phyloP scores from a whole-genome alignment of 2,113 vertebrate genomes.

The Calidris pugnax region DNA sequence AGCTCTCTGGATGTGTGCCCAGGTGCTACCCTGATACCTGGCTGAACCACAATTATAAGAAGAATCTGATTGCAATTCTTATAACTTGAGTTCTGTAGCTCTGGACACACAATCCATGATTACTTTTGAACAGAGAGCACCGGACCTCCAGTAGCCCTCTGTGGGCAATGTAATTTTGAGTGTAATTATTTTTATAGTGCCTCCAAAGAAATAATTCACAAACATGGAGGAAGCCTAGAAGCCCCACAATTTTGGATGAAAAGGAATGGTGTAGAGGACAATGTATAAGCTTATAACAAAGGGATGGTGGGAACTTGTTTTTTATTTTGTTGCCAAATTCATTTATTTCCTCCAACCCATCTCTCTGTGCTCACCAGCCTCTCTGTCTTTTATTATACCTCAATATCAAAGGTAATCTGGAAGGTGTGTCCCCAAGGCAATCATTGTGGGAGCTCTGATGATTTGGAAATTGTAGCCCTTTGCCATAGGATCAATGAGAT shows the following conservation, averaged over 20 bases:
- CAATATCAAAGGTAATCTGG: not conserved
- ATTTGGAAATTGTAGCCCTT: not conserved
- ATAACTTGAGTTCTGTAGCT: not conserved
- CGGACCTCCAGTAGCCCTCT: not conserved
- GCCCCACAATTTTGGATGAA: not conserved
- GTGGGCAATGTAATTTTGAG: not conserved
- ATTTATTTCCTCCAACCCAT: not conserved
- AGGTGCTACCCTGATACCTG: not conserved
- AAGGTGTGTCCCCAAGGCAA: not conserved
- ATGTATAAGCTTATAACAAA: not conserved
- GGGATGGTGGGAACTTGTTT: not conserved
- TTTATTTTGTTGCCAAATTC: constrained; percentile 9
- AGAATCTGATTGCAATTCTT: not conserved
- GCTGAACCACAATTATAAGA: not conserved
- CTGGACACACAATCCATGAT: not conserved
- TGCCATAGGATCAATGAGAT: not conserved
- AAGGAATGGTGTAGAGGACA: not conserved
- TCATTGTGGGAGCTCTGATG: not conserved
- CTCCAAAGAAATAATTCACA: not conserved
- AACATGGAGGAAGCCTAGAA: not conserved
- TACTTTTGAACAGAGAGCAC: not conserved
- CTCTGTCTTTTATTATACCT: not conserved
- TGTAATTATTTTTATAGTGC: not conserved
- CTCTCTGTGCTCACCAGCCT: not conserved
- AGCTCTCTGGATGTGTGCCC: not conserved